Percentiles rank a stretch among this genome's conserved stretches.
phyloP scores from a whole-genome alignment of 2,797 vertebrate genomes.

The Apogon hyalosoma region DNA sequence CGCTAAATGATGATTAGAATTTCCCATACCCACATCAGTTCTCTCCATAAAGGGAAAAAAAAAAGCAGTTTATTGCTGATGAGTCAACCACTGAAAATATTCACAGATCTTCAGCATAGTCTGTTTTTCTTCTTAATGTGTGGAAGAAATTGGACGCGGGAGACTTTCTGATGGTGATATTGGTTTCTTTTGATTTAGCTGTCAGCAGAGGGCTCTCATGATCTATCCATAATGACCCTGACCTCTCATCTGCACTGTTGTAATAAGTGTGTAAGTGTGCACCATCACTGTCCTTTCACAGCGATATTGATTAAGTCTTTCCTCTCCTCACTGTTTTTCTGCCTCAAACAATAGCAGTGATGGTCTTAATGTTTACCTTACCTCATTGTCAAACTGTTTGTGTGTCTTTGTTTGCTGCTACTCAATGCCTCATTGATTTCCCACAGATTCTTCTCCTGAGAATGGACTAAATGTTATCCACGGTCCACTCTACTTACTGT shows the following conservation, averaged over 20 bases:
- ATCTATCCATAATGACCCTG: slow-evolving; percentile 60
- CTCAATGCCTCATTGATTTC: slow-evolving; percentile 56
- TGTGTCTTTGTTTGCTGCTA: slow-evolving; percentile 41
- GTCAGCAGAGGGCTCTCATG: slow-evolving; percentile 78
- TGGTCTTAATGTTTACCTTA: slow-evolving; percentile 35
- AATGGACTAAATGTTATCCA: slow-evolving; percentile 28
- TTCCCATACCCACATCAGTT: slow-evolving; percentile 16
- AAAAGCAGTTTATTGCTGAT: slow-evolving; percentile 36
- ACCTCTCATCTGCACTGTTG: slow-evolving; percentile 57
- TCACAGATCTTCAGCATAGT: slow-evolving; percentile 37
- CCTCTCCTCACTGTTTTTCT: slow-evolving; percentile 23
- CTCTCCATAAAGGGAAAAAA: slow-evolving; percentile 1
- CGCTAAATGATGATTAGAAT: slow-evolving; percentile 52
- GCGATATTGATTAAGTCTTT: slow-evolving; percentile 50
- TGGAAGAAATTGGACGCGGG: slow-evolving; percentile 9
- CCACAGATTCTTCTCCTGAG: slow-evolving; percentile 15
- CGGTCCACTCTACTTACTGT: slow-evolving; percentile 4
- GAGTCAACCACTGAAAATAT: slow-evolving; percentile 39
- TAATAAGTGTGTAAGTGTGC: slow-evolving; percentile 31
- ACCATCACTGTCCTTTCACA: slow-evolving; percentile 46
- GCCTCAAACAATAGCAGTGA: slow-evolving; percentile 31
- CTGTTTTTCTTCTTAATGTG: slow-evolving; percentile 40
- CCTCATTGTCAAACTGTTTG: slow-evolving; percentile 27
- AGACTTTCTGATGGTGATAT: slow-evolving; percentile 28
- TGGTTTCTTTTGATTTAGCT: slow-evolving; percentile 63